Percentiles rank a stretch among this genome's conserved stretches.
These are phyloP conservation scores for Phrynocephalus versicolor DNA, from an alignment of 2,113 vertebrate species.

Conservation along the genomic window DNA sequence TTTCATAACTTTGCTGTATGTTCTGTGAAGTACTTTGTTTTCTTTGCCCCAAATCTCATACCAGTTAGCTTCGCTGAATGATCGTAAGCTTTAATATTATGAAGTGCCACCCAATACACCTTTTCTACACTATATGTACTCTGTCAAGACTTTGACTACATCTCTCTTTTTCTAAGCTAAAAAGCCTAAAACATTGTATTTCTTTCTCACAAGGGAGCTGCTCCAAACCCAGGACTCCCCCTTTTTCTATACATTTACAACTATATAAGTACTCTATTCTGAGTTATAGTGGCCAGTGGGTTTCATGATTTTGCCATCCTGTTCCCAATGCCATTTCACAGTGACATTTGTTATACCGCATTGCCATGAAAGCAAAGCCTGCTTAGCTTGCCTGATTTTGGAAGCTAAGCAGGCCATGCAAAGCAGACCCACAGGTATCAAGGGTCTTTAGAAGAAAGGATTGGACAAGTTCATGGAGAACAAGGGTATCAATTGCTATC, in stretches of 20 bases:
- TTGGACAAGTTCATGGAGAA: too few relatives aligned
- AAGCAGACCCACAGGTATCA: too few relatives aligned
- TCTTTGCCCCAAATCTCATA: neutral
- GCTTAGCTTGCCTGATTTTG: too few relatives aligned
- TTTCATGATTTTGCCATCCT: too few relatives aligned
- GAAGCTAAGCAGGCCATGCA: too few relatives aligned
- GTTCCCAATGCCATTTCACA: too few relatives aligned
- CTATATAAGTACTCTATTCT: neutral
- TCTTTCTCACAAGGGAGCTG: neutral
- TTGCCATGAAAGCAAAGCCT: too few relatives aligned
- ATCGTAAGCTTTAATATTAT: neutral
- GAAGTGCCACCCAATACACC: neutral
- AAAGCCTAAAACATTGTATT: neutral
- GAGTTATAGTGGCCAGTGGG: neutral
- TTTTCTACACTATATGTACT: neutral
- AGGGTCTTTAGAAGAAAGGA: too few relatives aligned
- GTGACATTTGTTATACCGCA: too few relatives aligned
- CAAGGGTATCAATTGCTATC: too few relatives aligned
- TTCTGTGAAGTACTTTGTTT: neutral
- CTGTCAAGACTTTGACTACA: neutral
- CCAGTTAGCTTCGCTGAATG: neutral
- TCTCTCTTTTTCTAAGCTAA: neutral
- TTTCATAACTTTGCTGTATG: neutral
- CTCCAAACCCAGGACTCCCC: neutral
- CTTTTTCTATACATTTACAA: neutral